Conservation (phyloP, 2,888 invertebrate species). For the Hirudinaria manillensis region DNA sequence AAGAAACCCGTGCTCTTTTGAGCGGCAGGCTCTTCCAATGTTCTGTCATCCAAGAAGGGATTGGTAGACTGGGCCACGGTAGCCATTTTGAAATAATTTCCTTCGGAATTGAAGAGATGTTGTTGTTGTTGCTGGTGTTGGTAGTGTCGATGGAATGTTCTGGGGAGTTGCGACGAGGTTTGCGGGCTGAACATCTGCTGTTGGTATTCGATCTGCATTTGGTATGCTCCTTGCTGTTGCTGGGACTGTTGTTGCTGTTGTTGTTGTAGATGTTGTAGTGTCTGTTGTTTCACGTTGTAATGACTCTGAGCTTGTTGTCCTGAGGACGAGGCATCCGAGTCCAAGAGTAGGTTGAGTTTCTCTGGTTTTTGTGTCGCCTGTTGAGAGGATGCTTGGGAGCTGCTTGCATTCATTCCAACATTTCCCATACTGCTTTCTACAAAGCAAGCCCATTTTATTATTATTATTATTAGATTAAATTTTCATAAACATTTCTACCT, state of each 20-base stretch:
- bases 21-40: neutral
- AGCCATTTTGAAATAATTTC: neutral
- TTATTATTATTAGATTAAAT: no score
- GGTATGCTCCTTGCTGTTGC: neutral
- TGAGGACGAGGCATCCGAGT: constrained; percentile 19
- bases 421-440: no score
- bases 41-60: neutral
- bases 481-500: no score
- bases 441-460: no score
- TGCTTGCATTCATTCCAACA: no score
- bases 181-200: constrained; percentile 38
- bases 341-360: no score
- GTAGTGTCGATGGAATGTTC: constrained; percentile 35
- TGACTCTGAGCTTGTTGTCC: constrained; percentile 33
- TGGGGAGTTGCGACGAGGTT: constrained; percentile 38
- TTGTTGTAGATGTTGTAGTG: constrained; percentile 27
- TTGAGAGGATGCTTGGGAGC: no score
- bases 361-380: no score
- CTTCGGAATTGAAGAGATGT: constrained; percentile 9
- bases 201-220: constrained; percentile 35
- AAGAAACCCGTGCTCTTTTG: neutral
- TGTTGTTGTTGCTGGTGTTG: constrained; percentile 40
- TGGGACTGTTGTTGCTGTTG: constrained; percentile 36
- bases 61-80: neutral
- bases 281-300: constrained; percentile 28